phyloP scores from a whole-genome alignment of 2,797 vertebrate genomes.

The Chrysocyon brachyurus region DNA sequence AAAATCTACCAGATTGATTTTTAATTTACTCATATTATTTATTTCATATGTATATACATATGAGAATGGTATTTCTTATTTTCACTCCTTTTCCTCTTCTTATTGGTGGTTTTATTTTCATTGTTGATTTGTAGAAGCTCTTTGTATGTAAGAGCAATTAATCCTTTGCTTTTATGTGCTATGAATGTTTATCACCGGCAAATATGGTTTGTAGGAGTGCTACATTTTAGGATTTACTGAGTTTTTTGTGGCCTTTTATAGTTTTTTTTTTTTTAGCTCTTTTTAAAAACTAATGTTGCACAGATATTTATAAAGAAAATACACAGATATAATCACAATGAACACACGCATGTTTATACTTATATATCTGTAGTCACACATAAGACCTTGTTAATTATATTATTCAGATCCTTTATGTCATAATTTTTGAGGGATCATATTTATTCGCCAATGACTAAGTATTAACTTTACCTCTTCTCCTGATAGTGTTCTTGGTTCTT shows the following conservation, averaged over 20 bases:
- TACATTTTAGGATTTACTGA: conserved; percentile 8
- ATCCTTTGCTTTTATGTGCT: not conserved
- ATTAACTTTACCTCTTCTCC: not conserved
- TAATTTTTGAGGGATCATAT: not conserved
- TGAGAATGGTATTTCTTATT: not conserved
- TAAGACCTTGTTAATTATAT: not conserved
- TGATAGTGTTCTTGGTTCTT: not conserved
- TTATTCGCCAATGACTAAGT: not conserved
- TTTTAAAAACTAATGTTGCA: not conserved
- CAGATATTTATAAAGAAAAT: not conserved
- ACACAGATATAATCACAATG: not conserved
- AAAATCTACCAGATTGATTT: not conserved
- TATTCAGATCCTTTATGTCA: not conserved
- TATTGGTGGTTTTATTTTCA: not conserved
- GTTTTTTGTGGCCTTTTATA: conserved; percentile 10
- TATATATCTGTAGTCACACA: not conserved
- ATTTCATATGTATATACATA: not conserved
- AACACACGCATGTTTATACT: not conserved
- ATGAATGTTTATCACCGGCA: not conserved
- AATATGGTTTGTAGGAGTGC: conserved; percentile 1
- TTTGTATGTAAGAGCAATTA: not conserved
- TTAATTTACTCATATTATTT: conserved; percentile 2
- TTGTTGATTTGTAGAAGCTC: not conserved
- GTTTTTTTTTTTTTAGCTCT: not conserved
- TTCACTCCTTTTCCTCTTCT: not conserved